Conservation (phyloP, 2,797 vertebrate species). For the Coregonus sp. region DNA sequence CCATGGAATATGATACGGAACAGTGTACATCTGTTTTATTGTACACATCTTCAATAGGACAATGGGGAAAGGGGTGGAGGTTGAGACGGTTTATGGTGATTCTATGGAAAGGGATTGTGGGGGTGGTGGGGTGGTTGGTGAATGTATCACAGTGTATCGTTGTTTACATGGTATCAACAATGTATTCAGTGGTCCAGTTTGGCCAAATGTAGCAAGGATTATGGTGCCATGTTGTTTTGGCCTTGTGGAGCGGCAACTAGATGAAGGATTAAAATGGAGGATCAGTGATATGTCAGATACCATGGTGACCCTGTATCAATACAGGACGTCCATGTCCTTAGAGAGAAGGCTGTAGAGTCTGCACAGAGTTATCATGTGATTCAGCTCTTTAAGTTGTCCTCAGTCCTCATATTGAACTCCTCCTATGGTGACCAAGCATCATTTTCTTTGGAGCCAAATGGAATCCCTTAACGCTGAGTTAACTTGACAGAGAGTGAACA, state of each 20-base stretch:
- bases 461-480: slow-evolving; percentile 30
- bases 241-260: slow-evolving; percentile 1
- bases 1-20: not conserved
- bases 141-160: not conserved
- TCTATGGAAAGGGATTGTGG: not conserved
- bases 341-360: slow-evolving; percentile 26
- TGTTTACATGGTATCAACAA: not conserved
- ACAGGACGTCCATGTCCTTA: slow-evolving; percentile 27
- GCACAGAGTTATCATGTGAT: slow-evolving; percentile 39
- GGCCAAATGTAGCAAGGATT: not conserved
- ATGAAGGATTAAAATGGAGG: slow-evolving; percentile 19
- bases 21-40: not conserved
- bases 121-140: not conserved
- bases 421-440: slow-evolving; percentile 50
- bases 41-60: not conserved
- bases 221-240: slow-evolving; percentile 5
- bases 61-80: not conserved
- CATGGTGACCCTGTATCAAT: slow-evolving; percentile 46
- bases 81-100: not conserved
- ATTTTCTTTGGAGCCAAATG: slow-evolving; percentile 44
- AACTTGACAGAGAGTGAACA: slow-evolving; percentile 30
- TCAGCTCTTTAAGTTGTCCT: slow-evolving; percentile 47
- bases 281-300: slow-evolving; percentile 18
- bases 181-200: not conserved
- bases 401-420: slow-evolving; percentile 38